phyloP scores from a whole-genome alignment of 2,888 invertebrate genomes.

The Lepidocyrtinus sp. region DNA sequence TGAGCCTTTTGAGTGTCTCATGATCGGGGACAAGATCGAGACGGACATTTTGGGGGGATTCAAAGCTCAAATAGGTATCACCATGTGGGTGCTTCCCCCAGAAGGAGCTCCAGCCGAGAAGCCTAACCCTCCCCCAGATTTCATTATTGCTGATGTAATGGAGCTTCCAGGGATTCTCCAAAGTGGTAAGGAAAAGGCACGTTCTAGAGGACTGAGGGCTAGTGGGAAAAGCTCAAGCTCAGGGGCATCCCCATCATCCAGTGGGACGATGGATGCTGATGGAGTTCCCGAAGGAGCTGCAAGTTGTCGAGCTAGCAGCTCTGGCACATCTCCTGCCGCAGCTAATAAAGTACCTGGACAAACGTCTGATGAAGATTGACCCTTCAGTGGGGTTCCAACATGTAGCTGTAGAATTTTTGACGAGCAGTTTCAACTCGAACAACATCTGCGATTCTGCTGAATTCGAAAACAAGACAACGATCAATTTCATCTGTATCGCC shows the following conservation, averaged over 20 bases:
- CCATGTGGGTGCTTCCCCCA: slow-evolving; percentile 83
- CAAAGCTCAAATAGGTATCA: slow-evolving; percentile 83
- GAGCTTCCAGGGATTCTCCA: slow-evolving; percentile 67
- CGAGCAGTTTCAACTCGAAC: no score
- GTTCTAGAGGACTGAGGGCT: slow-evolving; percentile 63
- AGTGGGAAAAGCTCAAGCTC: slow-evolving; percentile 55
- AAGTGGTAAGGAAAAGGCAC: slow-evolving; percentile 67
- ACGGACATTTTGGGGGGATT: slow-evolving; percentile 89
- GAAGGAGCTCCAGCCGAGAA: slow-evolving; percentile 73
- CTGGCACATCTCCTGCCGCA: slow-evolving; percentile 21
- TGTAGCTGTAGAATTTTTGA: background rate
- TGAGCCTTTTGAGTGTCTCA: slow-evolving; percentile 83
- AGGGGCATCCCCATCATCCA: slow-evolving; percentile 30
- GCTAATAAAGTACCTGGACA: slow-evolving; percentile 37
- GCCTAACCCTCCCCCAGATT: slow-evolving; percentile 70
- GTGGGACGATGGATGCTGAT: background rate
- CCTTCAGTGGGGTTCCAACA: background rate
- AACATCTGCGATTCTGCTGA: no score
- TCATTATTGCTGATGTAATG: slow-evolving; percentile 65
- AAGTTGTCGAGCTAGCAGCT: slow-evolving; percentile 17
- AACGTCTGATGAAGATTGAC: slow-evolving; percentile 33
- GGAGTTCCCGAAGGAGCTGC: background rate
- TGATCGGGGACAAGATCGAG: slow-evolving; percentile 91
- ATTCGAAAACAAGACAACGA: background rate
- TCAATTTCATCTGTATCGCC: no score